Evolutionary conservation across 2,113 vertebrate species (phyloP).

Genomic region (Echinops telfairi): DNA sequence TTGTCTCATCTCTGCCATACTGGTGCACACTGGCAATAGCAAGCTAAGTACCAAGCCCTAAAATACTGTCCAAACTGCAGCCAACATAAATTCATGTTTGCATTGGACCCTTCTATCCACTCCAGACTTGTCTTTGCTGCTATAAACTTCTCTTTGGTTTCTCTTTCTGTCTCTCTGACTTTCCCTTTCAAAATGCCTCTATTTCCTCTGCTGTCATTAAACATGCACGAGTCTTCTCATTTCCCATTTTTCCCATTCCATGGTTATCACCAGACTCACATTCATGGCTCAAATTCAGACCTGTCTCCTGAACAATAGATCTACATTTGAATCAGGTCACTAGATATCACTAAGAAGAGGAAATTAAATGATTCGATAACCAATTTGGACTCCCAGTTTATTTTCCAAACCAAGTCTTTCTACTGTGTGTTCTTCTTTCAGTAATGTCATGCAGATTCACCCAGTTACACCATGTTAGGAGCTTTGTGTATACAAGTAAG

Average conservation of each 20-base stretch:
- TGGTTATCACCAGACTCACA: neutral
- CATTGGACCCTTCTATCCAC: neutral
- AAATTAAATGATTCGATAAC: neutral
- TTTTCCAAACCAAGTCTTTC: neutral
- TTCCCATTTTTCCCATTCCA: too few relatives aligned
- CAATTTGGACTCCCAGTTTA: neutral
- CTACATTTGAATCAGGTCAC: neutral
- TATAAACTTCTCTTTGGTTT: neutral
- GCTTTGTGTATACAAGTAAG: too few relatives aligned
- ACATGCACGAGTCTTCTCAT: neutral
- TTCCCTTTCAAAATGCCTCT: accelerated
- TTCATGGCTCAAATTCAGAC: neutral
- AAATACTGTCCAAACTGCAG: neutral
- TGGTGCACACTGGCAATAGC: neutral
- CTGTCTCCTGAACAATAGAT: neutral
- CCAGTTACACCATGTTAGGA: too few relatives aligned
- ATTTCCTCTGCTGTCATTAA: neutral
- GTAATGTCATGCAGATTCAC: neutral
- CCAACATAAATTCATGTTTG: neutral
- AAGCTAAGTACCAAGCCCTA: neutral
- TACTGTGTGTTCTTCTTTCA: neutral
- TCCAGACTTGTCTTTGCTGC: neutral
- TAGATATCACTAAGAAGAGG: neutral
- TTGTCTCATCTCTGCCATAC: neutral
- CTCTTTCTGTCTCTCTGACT: neutral